Evolutionary conservation across 53 echinoderm and acorn worm species (phyloP).

Genomic region (Patiria pectinifera): DNA sequence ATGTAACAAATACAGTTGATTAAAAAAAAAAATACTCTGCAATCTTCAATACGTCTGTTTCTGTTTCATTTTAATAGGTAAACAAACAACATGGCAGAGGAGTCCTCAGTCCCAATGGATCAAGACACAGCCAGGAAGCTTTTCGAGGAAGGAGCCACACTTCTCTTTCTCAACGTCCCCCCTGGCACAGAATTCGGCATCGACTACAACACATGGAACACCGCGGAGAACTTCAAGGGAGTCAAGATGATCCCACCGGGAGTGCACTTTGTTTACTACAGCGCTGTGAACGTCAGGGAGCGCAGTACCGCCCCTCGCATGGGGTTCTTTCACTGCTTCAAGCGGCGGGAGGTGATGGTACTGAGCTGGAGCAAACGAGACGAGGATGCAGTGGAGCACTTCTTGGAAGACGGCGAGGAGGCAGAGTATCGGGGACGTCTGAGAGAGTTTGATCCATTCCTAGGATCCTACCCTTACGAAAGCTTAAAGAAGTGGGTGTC

Average conservation of each 20-base stretch:
- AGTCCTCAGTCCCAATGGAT: conserved; percentile 66
- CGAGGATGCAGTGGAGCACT: conserved; percentile 76
- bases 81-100: conserved; percentile 15
- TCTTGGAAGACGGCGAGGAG: conserved; percentile 60
- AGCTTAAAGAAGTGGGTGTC: conserved; percentile 95
- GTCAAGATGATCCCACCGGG: conserved; percentile 99
- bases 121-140: conserved; percentile 84
- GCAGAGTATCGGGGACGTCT: conserved; percentile 57
- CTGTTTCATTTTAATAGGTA: no score
- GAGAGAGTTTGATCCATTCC: conserved; percentile 70
- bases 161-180: conserved; percentile 91
- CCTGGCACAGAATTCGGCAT: conserved; percentile 96
- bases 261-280: conserved; percentile 92
- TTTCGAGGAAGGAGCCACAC: conserved; percentile 91
- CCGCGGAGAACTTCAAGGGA: conserved; percentile 87
- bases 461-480: conserved; percentile 91
- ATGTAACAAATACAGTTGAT: no score
- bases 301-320: conserved; percentile 78
- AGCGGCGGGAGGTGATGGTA: conserved; percentile 77
- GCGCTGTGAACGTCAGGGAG: conserved; percentile 76
- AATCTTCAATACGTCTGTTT: no score
- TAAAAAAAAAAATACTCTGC: no score
- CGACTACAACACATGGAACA: conserved; percentile 96
- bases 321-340: conserved; percentile 89
- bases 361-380: conserved; percentile 76